A percentile compares a stretch with the other conserved stretches of the same genome.
These are phyloP conservation scores for Condylostylus longicornis DNA, from an alignment of 1,140 invertebrate genomes.

Conservation along the genomic window DNA sequence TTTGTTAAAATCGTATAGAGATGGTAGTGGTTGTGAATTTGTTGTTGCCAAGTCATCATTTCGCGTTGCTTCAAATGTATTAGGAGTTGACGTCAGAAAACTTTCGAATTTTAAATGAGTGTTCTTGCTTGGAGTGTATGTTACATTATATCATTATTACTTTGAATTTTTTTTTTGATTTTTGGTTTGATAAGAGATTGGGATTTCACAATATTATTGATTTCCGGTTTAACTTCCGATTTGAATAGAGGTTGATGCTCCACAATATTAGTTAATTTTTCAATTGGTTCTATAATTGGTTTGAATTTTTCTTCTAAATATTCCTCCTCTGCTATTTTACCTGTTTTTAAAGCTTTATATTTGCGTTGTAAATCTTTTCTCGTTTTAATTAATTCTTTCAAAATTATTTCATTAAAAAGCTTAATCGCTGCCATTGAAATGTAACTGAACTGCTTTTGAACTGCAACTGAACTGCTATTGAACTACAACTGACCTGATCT, in stretches of 20 bases:
- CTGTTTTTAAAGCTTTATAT: too few relatives aligned
- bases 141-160: neutral
- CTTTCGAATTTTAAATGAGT: conserved; percentile 1
- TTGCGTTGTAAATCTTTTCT: conserved; percentile 3
- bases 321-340: conserved; percentile 2
- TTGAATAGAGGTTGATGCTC: too few relatives aligned
- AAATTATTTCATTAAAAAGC: too few relatives aligned
- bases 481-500: too few relatives aligned
- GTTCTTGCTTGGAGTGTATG: too few relatives aligned
- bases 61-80: neutral
- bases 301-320: conserved; percentile 9
- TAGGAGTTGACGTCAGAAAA: neutral
- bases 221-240: conserved; percentile 1
- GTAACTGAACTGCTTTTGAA: too few relatives aligned
- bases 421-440: too few relatives aligned
- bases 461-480: too few relatives aligned
- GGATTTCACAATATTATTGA: neutral
- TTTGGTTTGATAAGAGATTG: too few relatives aligned
- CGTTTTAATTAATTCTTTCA: conserved; percentile 4
- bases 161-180: too few relatives aligned
- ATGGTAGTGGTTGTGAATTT: neutral
- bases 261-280: conserved; percentile 7
- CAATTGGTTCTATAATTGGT: conserved; percentile 10
- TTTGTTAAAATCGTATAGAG: too few relatives aligned
- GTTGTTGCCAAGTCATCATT: neutral